Base-by-base conservation (phyloP, 2,113 vertebrate species). In the Anas platyrhynchos region DNA sequence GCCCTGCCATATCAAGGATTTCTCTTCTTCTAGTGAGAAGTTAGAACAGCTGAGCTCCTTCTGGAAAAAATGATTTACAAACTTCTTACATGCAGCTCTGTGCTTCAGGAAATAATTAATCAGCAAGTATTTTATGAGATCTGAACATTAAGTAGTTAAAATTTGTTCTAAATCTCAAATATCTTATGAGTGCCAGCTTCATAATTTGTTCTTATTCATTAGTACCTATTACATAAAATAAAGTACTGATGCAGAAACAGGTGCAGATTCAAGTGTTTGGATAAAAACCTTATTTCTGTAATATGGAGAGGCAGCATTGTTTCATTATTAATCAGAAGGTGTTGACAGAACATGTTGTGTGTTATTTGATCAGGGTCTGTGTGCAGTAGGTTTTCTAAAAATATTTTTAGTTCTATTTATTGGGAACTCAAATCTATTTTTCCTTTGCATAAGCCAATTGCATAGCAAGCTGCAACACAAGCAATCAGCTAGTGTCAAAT, bases 261-360 rank as follows among this genome's bases (percentile, higher is more conserved):
- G 44, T 31, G 16, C 26, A 56, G 72, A 43, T n/a, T 41, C 34
- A 36, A 78, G 75, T 3, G 73, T 7, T 34, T 41, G 58, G 80
- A 56, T 55, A 71, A 83, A n/a, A 22, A 34, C 13, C 34, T 72
- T 34, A 67, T 52, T 59, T 9, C 63, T 58, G 7, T 0, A 17
- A 26, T 7, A 23, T 1, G 0, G 43, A n/a, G 43, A 86, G 44
- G 46, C 86, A 67, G 61, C 23, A 18, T 7, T 41, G 74, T 71
- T 95, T 13, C 69, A 91, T 94, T 91, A 93, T 94, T 94, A 81
- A 81, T 90, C 79, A 81, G 76, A 78, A 84, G 85, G 52, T 75
- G 75, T 55, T 93, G 79, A 93, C 66, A 89, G 88, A 81, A 66
- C 66, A 36, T 0, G 1, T 10, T 16, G 6, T 13, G 10, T 26